phyloP scores from a whole-genome alignment of 2,113 vertebrate species.

The Neodon shergylaensis region DNA sequence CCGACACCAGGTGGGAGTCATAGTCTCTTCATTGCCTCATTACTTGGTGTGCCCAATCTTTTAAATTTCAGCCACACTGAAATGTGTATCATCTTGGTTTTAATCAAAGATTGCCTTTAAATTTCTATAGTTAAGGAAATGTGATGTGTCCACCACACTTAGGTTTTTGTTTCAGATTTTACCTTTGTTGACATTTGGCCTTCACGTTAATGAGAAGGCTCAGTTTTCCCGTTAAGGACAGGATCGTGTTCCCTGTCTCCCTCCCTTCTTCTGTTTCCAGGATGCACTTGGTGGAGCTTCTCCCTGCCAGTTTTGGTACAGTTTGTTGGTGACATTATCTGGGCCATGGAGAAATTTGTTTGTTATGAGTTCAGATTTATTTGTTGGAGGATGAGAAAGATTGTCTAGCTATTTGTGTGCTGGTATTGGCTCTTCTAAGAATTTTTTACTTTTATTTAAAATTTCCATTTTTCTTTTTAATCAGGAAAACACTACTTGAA shows the following conservation, averaged over 20 bases:
- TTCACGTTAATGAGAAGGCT: no score
- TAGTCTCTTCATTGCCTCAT: neutral
- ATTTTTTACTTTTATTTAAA: neutral
- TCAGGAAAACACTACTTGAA: neutral
- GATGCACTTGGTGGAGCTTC: neutral
- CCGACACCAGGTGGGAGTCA: neutral
- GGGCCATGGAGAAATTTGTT: neutral
- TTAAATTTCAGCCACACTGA: neutral
- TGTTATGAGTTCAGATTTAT: constrained; percentile 13
- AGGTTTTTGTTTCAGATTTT: neutral
- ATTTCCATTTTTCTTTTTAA: neutral
- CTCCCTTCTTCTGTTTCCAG: neutral
- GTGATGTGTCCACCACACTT: neutral
- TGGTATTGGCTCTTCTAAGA: neutral
- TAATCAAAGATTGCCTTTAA: constrained; percentile 6
- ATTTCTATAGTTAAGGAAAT: neutral
- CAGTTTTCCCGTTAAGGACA: no score
- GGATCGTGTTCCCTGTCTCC: no score
- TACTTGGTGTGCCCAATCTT: neutral
- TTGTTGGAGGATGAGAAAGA: neutral
- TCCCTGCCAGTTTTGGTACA: constrained; percentile 9
- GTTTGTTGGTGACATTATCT: neutral
- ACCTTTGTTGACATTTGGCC: neutral
- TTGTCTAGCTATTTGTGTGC: constrained; percentile 11
- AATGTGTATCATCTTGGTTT: neutral